These are phyloP conservation scores for Coleophora flavipennella DNA, from an alignment of 2,888 invertebrate genomes.

Conservation along the genomic window DNA sequence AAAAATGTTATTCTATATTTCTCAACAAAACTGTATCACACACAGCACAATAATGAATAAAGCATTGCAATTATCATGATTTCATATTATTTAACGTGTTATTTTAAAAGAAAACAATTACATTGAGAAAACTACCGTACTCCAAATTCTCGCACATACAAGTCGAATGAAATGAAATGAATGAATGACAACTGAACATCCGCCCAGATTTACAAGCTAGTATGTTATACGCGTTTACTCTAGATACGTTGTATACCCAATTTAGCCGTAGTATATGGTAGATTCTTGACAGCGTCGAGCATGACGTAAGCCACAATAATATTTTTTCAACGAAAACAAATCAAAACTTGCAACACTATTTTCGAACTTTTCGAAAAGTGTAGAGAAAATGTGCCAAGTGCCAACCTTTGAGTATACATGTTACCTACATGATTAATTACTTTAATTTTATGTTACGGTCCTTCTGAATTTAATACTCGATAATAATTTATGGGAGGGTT, in stretches of 20 bases:
- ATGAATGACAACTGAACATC: slow-evolving; percentile 30
- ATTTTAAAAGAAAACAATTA: slow-evolving; percentile 15
- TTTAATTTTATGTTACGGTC: too few relatives aligned
- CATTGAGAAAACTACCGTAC: slow-evolving; percentile 29
- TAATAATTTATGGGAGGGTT: too few relatives aligned
- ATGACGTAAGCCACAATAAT: slow-evolving; percentile 44
- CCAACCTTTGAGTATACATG: too few relatives aligned
- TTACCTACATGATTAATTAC: too few relatives aligned
- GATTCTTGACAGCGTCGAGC: slow-evolving; percentile 45
- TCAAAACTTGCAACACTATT: too few relatives aligned
- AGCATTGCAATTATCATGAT: slow-evolving; percentile 2
- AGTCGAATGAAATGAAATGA: slow-evolving; percentile 24
- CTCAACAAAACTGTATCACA: slow-evolving; percentile 12
- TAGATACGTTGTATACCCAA: slow-evolving; percentile 19
- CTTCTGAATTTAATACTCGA: too few relatives aligned
- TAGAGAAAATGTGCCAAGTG: too few relatives aligned
- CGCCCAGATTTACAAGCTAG: slow-evolving; percentile 20
- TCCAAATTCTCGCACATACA: slow-evolving; percentile 25
- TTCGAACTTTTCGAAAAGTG: too few relatives aligned
- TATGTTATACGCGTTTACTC: slow-evolving; percentile 1
- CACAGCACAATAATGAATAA: slow-evolving; percentile 29
- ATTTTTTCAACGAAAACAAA: slow-evolving; percentile 3
- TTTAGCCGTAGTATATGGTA: slow-evolving; percentile 27
- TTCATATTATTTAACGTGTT: slow-evolving; percentile 7
- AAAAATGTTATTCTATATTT: slow-evolving; percentile 1